Base-by-base conservation (phyloP, 2,113 vertebrate species). In the Noctilio leporinus region DNA sequence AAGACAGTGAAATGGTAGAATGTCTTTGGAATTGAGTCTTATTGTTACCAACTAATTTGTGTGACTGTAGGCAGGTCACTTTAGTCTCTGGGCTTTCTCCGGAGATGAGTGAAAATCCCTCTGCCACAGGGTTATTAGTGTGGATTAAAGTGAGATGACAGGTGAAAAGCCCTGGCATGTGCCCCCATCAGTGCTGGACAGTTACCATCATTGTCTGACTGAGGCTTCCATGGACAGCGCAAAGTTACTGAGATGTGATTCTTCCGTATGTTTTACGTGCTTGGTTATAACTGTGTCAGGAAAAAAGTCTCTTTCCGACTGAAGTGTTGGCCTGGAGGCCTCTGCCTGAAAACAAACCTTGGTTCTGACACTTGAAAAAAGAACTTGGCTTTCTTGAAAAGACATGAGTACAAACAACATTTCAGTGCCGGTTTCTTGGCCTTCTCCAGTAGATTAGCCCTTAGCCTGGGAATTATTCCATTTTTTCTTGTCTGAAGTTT, bases 371-470 rank as follows among this genome's bases (percentile, higher is more conserved):
- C 55, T 78, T 91, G 88, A 86, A 77, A 90, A 86, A 80, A 78
- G 85, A 94, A 84, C 57, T 88, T 95, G 94, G 67, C 62, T 80
- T 93, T 91, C 77, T 92, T 91, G 87, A 92, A 83, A 93, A 86
- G 92, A 83, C 53, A 64, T 3, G 33, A 94, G 59, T 89, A 86
- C 82, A 89, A 84, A 86, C 73, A 94, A 7, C 81, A 84, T 83
- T 81, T 91, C 43, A 55, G 69, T 83, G 69, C 78, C 86, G 5
- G 1, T 95, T 76, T 95, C 75, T 95, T 96, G 62, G 26, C 77
- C 95, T 96, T 94, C 75, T 93, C 45, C 49, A 47, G 55, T 81
- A 96, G 94, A 95, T 97, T 96, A 93, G 96, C 93, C 69, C 64
- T 80, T 89, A 95, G 88, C 94, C 78, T 89, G 93, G 91, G 91